A percentile compares a stretch with the other conserved stretches of the same genome.
phyloP scores from a whole-genome alignment of 2,888 invertebrate species.

The Agrochola lychnidis region DNA sequence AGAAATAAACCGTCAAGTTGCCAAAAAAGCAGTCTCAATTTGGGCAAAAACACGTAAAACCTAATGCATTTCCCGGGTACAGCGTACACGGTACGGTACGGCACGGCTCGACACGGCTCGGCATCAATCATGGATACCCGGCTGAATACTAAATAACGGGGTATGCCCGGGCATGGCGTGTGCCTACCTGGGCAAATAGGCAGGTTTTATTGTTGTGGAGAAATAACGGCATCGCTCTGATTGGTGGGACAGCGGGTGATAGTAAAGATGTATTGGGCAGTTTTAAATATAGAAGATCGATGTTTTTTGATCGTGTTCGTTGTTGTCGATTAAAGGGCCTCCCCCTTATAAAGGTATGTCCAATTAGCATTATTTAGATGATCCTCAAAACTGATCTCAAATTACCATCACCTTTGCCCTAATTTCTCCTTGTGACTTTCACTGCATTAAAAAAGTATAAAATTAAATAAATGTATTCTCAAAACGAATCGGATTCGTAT shows the following conservation, averaged over 20 bases:
- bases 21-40: constrained; percentile 41
- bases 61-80: constrained; percentile 66
- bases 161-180: constrained; percentile 17
- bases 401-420: background rate
- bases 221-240: constrained; percentile 28
- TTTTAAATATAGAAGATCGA: background rate
- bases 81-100: constrained; percentile 15
- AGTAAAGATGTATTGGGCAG: background rate
- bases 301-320: too few species aligned
- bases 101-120: constrained; percentile 4
- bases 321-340: background rate
- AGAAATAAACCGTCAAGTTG: constrained; percentile 41
- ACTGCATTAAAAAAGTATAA: constrained; percentile 16
- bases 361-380: background rate
- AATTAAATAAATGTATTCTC: constrained; percentile 26
- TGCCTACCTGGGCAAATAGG: constrained; percentile 50
- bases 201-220: constrained; percentile 46
- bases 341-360: background rate
- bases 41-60: constrained; percentile 47
- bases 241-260: constrained; percentile 25
- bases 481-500: constrained; percentile 27
- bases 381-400: background rate
- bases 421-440: background rate
- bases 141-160: constrained; percentile 63
- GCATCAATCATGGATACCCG: constrained; percentile 62